Base-by-base conservation (phyloP, 2,888 invertebrate species). In the Caenorhabditis sulstoni region DNA sequence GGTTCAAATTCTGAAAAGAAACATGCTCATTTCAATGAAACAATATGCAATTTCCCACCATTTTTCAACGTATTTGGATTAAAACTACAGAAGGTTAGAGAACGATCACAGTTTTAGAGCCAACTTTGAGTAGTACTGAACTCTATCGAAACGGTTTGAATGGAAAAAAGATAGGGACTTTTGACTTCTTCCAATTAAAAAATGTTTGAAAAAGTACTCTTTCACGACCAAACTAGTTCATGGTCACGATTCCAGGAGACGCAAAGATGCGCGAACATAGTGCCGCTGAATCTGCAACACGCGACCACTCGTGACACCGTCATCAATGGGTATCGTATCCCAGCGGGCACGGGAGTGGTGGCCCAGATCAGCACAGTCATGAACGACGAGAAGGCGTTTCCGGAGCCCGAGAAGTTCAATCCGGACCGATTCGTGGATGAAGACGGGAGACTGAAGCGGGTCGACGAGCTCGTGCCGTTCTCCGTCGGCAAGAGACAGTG, bases 341-440 rank as follows among this genome's bases (percentile, higher is more conserved):
- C 62, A 2, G 65, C 53, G 23, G 78, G 78, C 18, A 74, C 77
- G 16, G 80, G 62, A 44, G 75, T 82, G 0, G 55, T 82, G 1
- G 77, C 82, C 11, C 82, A 82, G 35, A 82, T 82, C 35, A 70
- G 71, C 8, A 78, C 74, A 5, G 77, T 82, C 3, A 58, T 82
- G 41, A 62, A 52, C 5, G 78, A 82, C 41, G 81, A 82, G 50
- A 71, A 76, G 45, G 55, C 78, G 11, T 87, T 87, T 52, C 70
- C 81, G 5, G 82, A 88, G 16, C 87, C 85, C 1, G 23, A 65
- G 1, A 44, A 62, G 11, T 88, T 87, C 70, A 74, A 77, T 14
- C 87, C 88, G 3, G 81, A 83, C 7, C 47, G 87, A 14, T 87
- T 88, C 45, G 47, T 87, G 23, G 79, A 81, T 65, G 70, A 52